phyloP scores from a whole-genome alignment of 2,888 invertebrate genomes.

The Galerucella nymphaeae region DNA sequence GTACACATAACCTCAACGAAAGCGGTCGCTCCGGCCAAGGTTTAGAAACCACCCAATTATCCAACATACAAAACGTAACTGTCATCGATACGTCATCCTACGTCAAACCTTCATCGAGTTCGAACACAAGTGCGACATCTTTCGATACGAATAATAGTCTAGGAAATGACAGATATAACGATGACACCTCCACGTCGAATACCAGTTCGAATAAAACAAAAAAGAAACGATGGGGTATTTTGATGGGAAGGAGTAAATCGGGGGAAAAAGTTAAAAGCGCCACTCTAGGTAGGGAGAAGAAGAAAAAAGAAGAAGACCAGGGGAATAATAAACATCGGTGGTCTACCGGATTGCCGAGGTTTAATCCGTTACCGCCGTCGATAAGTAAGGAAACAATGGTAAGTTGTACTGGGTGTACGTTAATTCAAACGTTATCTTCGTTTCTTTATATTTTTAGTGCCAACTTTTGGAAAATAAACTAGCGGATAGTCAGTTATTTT shows the following conservation, averaged over 20 bases:
- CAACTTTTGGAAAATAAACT: slow-evolving; percentile 75
- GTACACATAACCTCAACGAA: slow-evolving; percentile 40
- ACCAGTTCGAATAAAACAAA: slow-evolving; percentile 59
- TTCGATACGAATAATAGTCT: slow-evolving; percentile 39
- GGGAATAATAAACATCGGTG: slow-evolving; percentile 73
- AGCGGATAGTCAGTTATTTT: slow-evolving; percentile 78
- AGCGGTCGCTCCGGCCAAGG: slow-evolving; percentile 41
- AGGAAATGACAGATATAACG: slow-evolving; percentile 46
- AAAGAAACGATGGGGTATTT: slow-evolving; percentile 76
- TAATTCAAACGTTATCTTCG: too few species aligned
- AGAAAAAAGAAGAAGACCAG: slow-evolving; percentile 66
- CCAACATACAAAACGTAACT: slow-evolving; percentile 18
- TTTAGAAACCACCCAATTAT: slow-evolving; percentile 36
- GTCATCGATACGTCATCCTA: slow-evolving; percentile 15
- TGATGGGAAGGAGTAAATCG: slow-evolving; percentile 72
- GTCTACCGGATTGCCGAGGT: slow-evolving; percentile 78
- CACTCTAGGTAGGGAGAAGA: slow-evolving; percentile 75
- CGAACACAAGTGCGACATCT: slow-evolving; percentile 35
- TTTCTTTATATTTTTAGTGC: slow-evolving; percentile 65
- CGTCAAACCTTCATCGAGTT: slow-evolving; percentile 19
- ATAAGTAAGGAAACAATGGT: slow-evolving; percentile 86
- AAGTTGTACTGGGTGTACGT: slow-evolving; percentile 51
- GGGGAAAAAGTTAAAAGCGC: slow-evolving; percentile 74
- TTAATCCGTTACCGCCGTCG: slow-evolving; percentile 78
- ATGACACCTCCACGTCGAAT: slow-evolving; percentile 50